These are phyloP conservation scores for Podabrus alpinus DNA, from an alignment of 2,888 invertebrate species.

Conservation along the genomic window DNA sequence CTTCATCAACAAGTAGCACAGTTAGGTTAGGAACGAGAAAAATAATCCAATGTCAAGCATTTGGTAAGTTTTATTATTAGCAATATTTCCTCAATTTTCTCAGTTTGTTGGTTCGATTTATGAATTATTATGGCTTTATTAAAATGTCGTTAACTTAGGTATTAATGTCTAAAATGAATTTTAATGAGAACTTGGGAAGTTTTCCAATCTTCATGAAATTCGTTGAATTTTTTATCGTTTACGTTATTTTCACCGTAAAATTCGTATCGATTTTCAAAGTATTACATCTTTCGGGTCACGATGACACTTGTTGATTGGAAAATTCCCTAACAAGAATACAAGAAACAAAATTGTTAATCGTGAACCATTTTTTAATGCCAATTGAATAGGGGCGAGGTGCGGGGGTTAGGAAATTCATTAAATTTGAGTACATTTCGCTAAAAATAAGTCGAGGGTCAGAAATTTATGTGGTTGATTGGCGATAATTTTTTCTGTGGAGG, in stretches of 20 bases:
- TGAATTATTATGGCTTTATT: background rate
- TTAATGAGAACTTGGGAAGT: background rate
- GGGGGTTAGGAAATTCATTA: too few species aligned
- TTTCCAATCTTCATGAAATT: background rate
- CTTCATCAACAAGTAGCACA: conserved; percentile 83
- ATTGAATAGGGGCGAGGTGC: too few species aligned
- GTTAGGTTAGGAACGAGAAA: conserved; percentile 87
- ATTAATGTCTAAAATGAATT: background rate
- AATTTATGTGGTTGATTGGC: too few species aligned
- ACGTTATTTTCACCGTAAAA: background rate
- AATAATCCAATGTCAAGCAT: conserved; percentile 90
- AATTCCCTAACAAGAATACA: background rate
- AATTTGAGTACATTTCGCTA: too few species aligned
- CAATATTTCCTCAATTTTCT: background rate
- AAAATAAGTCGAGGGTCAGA: too few species aligned
- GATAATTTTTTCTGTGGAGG: too few species aligned
- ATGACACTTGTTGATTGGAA: background rate
- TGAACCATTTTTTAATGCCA: too few species aligned
- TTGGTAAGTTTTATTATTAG: conserved; percentile 65
- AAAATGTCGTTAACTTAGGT: background rate
- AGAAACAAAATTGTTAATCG: background rate
- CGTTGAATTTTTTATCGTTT: background rate
- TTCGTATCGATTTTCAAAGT: background rate
- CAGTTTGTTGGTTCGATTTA: background rate
- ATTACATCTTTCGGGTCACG: background rate